Base-by-base conservation (phyloP, 2,888 invertebrate species). In the Scaeva pyrastri region DNA sequence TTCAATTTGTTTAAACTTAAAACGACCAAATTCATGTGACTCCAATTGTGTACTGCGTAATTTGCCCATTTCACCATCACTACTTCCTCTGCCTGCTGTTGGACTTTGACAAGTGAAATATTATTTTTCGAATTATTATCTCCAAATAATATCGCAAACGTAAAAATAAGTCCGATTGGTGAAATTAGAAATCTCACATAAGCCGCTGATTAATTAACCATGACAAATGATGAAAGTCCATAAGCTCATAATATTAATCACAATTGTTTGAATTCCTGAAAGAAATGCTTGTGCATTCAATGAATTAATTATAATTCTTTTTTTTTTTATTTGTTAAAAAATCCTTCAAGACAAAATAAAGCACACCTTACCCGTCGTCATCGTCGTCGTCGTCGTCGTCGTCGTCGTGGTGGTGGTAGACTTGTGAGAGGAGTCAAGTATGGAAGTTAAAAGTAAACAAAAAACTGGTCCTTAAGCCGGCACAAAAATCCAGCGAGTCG, bases 381-480 rank as follows among this genome's bases (percentile, higher is more conserved):
- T n/a, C n/a, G n/a, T n/a, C n/a, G n/a, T n/a, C n/a, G n/a, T n/a
- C n/a, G n/a, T n/a, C n/a, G n/a, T n/a, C n/a, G n/a, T n/a, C n/a
- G n/a, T n/a, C n/a, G n/a, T n/a, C n/a, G n/a, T n/a, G n/a, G n/a
- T n/a, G n/a, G n/a, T n/a, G n/a, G n/a, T n/a, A n/a, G n/a, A 31
- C 31, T 26, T 1, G 26, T 7, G 26, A 26, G 26, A 26, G 26
- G 26, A 26, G 26, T 26, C 7, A 26, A 31, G 31, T 31, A 31
- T 31, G 5, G 31, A 31, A 36, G 10, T 16, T 36, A 52, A 68
- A 21, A 48, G 26, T 36, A 68, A 68, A 68, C 14, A 68, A 43
- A 74, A 82, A 82, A 86, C 86, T 78, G 77, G 86, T 86, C 81
- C 75, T 74, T 62, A 68, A 68, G 68, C 86, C 80, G 85, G 73